A percentile compares a stretch with the other conserved stretches of the same genome.
Conservation (phyloP, 2,888 invertebrate genomes). For the Ypsolopha scabrella region DNA sequence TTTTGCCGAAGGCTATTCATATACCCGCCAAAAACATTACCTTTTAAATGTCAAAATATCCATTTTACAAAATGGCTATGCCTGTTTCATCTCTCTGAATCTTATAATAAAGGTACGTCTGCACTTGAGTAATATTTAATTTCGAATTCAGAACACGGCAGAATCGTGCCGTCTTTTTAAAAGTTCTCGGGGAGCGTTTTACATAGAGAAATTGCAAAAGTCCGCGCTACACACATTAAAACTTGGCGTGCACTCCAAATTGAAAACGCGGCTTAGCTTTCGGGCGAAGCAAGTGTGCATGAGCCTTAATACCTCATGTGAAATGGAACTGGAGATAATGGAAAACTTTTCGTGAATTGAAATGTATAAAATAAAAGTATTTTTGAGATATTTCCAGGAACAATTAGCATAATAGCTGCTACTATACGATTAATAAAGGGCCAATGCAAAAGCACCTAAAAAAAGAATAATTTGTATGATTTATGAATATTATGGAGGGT, state of each 20-base stretch:
- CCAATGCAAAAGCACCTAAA: no score
- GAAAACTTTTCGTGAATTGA: neutral
- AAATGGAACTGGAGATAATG: constrained; percentile 5
- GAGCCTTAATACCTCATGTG: constrained; percentile 5
- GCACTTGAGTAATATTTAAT: constrained; percentile 11
- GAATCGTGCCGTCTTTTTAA: constrained; percentile 17
- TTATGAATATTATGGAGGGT: no score
- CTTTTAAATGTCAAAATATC: neutral
- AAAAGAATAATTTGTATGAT: no score
- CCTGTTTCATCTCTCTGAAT: no score
- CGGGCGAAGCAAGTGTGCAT: constrained; percentile 3
- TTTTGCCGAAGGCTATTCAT: neutral
- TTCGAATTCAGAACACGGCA: constrained; percentile 15
- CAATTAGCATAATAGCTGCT: no score
- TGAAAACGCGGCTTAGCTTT: constrained; percentile 11
- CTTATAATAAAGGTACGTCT: neutral
- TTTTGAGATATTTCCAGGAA: neutral
- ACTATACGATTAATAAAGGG: no score
- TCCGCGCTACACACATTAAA: constrained; percentile 23
- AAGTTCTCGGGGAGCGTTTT: constrained; percentile 19
- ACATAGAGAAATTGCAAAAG: constrained; percentile 21
- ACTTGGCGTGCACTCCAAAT: constrained; percentile 18
- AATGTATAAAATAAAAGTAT: neutral
- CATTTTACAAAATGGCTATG: no score
- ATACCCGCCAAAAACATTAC: neutral